phyloP scores from a whole-genome alignment of 1,140 invertebrate species.

The Pseudomyrmex cubaensis region DNA sequence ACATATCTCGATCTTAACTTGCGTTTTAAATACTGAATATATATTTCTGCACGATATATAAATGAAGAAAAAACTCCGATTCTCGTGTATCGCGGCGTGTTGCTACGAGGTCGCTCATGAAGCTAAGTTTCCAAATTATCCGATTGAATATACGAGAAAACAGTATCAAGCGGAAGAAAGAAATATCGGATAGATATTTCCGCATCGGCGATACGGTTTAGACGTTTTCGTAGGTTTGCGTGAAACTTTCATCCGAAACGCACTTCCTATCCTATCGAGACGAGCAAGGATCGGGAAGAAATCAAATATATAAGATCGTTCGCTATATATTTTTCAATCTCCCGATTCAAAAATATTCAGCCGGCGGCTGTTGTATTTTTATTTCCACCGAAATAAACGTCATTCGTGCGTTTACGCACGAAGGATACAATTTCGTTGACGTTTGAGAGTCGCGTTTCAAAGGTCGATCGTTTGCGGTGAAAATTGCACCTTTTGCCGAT shows the following conservation, averaged over 20 bases:
- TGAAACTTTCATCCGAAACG: conserved; percentile 9
- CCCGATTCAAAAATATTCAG: not conserved
- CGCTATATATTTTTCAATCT: conserved; percentile 33
- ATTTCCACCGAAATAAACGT: conserved; percentile 37
- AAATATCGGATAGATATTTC: not conserved
- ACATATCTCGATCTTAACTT: not conserved
- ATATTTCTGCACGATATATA: not conserved
- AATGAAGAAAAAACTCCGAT: too few relatives aligned
- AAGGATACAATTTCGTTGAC: conserved; percentile 13
- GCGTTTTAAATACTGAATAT: not conserved
- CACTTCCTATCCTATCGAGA: not conserved
- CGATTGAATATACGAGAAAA: not conserved
- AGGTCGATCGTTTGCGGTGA: conserved; percentile 22
- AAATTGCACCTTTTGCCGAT: conserved; percentile 27
- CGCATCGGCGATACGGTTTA: not conserved
- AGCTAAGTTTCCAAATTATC: too few relatives aligned
- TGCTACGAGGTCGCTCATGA: too few relatives aligned
- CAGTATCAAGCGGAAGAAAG: not conserved
- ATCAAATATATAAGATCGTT: conserved; percentile 3
- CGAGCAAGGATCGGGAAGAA: not conserved
- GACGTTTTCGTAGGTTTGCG: not conserved
- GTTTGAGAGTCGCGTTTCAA: conserved; percentile 22
- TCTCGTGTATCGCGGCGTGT: too few relatives aligned
- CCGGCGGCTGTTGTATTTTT: conserved; percentile 27
- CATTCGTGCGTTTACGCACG: not conserved